A percentile compares a stretch with the other conserved stretches of the same genome.
These are phyloP conservation scores for Sturnira hondurensis DNA, from an alignment of 2,113 vertebrate genomes.

Conservation along the genomic window DNA sequence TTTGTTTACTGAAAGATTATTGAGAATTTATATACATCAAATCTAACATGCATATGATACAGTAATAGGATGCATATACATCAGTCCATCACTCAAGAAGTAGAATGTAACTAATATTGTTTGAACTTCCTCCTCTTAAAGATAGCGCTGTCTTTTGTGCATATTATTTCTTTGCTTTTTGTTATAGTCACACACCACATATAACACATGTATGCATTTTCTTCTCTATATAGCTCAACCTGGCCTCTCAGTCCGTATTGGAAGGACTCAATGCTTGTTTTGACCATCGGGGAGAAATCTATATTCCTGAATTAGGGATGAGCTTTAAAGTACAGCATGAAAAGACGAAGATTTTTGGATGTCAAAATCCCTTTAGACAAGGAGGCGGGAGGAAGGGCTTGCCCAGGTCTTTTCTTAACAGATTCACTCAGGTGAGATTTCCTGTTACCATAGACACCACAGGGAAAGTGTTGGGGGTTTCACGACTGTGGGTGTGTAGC, in stretches of 20 bases:
- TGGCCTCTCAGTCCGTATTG: slow-evolving; percentile 97
- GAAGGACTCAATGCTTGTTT: slow-evolving; percentile 99
- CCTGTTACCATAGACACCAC: not conserved
- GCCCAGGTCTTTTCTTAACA: slow-evolving; percentile 96
- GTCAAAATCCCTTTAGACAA: slow-evolving; percentile 96
- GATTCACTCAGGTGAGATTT: slow-evolving; percentile 93
- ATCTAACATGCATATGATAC: not conserved
- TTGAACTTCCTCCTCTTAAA: not conserved
- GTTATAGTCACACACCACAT: not conserved
- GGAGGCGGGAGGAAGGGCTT: slow-evolving; percentile 97
- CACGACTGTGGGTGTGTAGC: not conserved
- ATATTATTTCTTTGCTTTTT: slow-evolving; percentile 34
- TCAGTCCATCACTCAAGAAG: not conserved
- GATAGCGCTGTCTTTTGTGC: not conserved
- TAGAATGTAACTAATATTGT: not conserved
- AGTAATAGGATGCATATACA: not conserved
- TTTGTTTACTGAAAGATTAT: slow-evolving; percentile 5
- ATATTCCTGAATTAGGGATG: slow-evolving; percentile 93
- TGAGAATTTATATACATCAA: not conserved
- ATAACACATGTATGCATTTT: not conserved
- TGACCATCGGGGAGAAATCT: slow-evolving; percentile 96
- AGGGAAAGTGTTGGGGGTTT: not conserved
- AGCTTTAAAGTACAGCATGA: slow-evolving; percentile 93
- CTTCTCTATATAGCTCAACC: slow-evolving; percentile 86
- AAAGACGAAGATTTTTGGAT: slow-evolving; percentile 96